phyloP scores from a whole-genome alignment of 2,888 invertebrate species.

The Athalia circularis region DNA sequence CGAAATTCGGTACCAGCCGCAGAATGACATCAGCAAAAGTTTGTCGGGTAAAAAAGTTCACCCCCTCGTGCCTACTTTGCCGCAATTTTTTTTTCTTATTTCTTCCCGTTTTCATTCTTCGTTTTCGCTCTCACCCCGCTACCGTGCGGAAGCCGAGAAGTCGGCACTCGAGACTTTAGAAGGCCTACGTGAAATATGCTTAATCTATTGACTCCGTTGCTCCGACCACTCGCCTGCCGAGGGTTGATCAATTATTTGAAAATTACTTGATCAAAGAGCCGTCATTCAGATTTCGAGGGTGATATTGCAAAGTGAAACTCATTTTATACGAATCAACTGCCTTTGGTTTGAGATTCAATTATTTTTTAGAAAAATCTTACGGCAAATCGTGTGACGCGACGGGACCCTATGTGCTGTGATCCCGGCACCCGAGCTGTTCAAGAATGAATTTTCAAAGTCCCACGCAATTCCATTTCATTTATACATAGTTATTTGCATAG shows the following conservation, averaged over 20 bases:
- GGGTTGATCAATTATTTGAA: slow-evolving; percentile 18
- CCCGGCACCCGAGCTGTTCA: no score
- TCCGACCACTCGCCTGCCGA: background rate
- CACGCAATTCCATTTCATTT: no score
- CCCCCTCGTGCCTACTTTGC: no score
- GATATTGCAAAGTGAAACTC: background rate
- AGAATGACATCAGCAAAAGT: no score
- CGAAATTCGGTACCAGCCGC: no score
- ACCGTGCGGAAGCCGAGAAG: background rate
- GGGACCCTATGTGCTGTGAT: no score
- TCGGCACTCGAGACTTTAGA: background rate
- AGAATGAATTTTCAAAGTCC: no score
- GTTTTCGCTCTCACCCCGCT: no score
- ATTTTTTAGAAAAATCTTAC: background rate
- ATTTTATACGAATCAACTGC: background rate
- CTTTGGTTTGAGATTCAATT: slow-evolving; percentile 5
- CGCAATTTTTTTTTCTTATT: background rate
- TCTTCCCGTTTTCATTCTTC: background rate
- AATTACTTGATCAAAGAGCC: slow-evolving; percentile 18
- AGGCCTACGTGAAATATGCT: background rate
- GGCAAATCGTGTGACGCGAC: no score
- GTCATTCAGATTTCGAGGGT: background rate
- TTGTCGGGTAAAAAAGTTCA: no score
- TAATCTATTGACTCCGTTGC: background rate
- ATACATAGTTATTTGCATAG: no score